phyloP scores from a whole-genome alignment of 2,113 vertebrate species.

The Dendrocopos noguchii region DNA sequence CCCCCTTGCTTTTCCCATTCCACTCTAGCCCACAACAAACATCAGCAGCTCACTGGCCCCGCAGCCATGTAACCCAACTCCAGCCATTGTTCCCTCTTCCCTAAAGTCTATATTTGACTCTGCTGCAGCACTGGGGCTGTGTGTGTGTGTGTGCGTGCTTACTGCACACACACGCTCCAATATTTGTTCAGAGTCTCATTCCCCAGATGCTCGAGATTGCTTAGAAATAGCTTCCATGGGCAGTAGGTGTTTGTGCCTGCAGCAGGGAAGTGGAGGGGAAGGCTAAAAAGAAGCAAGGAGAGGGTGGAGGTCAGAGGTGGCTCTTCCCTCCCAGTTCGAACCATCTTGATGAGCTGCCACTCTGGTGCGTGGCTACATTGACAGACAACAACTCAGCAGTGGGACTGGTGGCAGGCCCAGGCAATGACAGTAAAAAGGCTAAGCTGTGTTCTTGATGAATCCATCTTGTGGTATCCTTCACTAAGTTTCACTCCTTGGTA shows the following conservation, averaged over 20 bases:
- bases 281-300: neutral
- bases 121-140: constrained; percentile 31
- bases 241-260: constrained; percentile 50
- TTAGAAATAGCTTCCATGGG: constrained; percentile 70
- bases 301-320: constrained; percentile 35
- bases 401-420: neutral
- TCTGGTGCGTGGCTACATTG: neutral
- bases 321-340: neutral
- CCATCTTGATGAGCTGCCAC: neutral
- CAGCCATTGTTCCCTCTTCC: constrained; percentile 68
- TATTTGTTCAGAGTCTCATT: constrained; percentile 61
- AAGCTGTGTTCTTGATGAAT: neutral
- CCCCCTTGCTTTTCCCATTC: constrained; percentile 52
- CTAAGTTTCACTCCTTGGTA: neutral
- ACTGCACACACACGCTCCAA: constrained; percentile 21
- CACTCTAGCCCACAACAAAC: constrained; percentile 60
- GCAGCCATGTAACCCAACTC: constrained; percentile 76
- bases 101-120: constrained; percentile 72
- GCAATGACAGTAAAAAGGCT: neutral
- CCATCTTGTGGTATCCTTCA: neutral
- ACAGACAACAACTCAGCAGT: neutral
- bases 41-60: constrained; percentile 64
- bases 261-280: neutral
- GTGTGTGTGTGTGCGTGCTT: neutral
- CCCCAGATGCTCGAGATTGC: constrained; percentile 58